A percentile compares a stretch with the other conserved stretches of the same genome.
phyloP scores from a whole-genome alignment of 2,797 vertebrate species.

The Echiichthys vipera region DNA sequence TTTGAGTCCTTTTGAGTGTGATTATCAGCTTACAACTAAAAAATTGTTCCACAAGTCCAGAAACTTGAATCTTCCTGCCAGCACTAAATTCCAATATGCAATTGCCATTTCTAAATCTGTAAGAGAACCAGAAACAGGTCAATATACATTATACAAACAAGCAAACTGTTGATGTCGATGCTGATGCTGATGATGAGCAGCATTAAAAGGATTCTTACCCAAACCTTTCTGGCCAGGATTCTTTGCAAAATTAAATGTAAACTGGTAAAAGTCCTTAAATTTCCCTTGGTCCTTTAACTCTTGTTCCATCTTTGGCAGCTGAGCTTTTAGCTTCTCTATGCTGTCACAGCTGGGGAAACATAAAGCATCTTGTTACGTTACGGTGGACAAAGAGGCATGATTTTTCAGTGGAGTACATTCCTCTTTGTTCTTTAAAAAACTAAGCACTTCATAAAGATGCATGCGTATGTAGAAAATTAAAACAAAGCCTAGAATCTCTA shows the following conservation, averaged over 20 bases:
- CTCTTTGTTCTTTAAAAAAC: not conserved
- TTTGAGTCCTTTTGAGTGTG: not conserved
- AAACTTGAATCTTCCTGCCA: constrained; percentile 99
- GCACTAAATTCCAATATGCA: constrained; percentile 99
- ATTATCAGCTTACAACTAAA: constrained; percentile 94
- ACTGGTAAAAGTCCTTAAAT: constrained; percentile 99
- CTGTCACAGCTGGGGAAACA: constrained; percentile 91
- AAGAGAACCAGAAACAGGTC: constrained; percentile 39
- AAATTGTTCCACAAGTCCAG: constrained; percentile 99
- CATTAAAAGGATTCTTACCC: constrained; percentile 85
- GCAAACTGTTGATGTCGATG: not conserved
- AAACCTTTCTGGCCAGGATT: constrained; percentile 99
- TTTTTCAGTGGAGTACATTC: not conserved
- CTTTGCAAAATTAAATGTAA: constrained; percentile 99
- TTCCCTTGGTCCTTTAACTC: constrained; percentile 97
- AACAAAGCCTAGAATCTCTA: not conserved
- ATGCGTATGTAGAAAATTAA: not conserved
- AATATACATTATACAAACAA: not conserved
- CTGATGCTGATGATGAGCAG: no score
- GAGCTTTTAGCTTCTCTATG: constrained; percentile 98
- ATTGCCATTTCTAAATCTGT: constrained; percentile 99
- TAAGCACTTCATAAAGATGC: not conserved
- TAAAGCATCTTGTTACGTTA: not conserved
- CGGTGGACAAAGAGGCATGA: not conserved
- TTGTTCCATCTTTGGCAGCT: constrained; percentile 98